Evolutionary conservation across 2,797 vertebrate species (phyloP).

Genomic region (Ciconia nigra): DNA sequence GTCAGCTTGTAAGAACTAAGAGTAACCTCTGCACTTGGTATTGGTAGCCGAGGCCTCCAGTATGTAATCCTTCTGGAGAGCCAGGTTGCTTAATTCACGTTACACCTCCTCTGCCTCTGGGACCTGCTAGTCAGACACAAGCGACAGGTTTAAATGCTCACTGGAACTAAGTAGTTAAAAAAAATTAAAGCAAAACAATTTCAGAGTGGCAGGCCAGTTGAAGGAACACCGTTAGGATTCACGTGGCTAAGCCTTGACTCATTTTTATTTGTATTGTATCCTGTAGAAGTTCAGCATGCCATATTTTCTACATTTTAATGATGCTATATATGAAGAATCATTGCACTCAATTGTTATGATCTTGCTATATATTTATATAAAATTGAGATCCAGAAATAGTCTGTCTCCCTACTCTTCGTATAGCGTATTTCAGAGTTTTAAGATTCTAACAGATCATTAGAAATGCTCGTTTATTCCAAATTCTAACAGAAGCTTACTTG

Average conservation of each 20-base stretch:
- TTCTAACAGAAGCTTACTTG: background rate
- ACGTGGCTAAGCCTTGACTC: background rate
- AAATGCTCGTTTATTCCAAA: background rate
- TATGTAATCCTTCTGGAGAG: background rate
- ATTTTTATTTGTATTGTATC: background rate
- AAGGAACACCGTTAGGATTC: background rate
- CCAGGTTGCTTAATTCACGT: background rate
- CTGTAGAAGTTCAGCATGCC: background rate
- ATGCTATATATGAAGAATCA: background rate
- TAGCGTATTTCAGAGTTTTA: background rate
- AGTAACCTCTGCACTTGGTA: background rate
- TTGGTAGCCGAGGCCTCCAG: background rate
- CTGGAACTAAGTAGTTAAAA: background rate
- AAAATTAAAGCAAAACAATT: background rate
- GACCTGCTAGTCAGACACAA: background rate
- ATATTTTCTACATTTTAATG: background rate
- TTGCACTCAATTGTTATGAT: background rate
- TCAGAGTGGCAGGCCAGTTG: background rate
- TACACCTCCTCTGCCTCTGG: background rate
- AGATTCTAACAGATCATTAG: background rate
- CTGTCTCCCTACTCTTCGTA: background rate
- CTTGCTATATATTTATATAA: background rate
- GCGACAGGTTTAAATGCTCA: background rate
- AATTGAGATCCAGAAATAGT: background rate
- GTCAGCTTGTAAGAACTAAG: background rate